Evolutionary conservation across 2,888 invertebrate genomes (phyloP).

Genomic region (Hoplodrina ambigua): DNA sequence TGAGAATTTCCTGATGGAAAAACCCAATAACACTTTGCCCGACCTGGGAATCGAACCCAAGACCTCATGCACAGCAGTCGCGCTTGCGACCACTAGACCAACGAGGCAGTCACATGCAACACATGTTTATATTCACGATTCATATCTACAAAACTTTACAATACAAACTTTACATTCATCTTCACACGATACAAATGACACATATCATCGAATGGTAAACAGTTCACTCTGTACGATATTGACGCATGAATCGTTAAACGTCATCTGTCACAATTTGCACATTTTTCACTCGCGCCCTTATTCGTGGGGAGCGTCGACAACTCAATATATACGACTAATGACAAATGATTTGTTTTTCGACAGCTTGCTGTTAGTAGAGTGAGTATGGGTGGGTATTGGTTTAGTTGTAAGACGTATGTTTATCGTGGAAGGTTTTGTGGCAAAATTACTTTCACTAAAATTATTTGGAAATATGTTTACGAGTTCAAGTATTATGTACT

Average conservation of each 20-base stretch:
- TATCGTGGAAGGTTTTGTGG: background rate
- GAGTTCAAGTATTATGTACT: too few relatives aligned
- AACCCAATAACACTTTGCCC: too few relatives aligned
- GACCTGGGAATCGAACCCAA: too few relatives aligned
- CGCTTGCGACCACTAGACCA: too few relatives aligned
- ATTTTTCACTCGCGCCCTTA: constrained; percentile 70
- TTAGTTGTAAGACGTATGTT: background rate
- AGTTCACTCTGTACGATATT: constrained; percentile 40
- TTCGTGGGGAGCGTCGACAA: constrained; percentile 58
- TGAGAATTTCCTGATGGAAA: too few relatives aligned
- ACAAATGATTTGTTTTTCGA: constrained; percentile 65
- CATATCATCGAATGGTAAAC: constrained; percentile 37
- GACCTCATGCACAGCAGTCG: too few relatives aligned
- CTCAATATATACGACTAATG: constrained; percentile 61
- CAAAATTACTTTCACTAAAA: background rate
- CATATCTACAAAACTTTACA: too few relatives aligned
- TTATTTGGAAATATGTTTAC: too few relatives aligned
- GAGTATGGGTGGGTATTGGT: background rate
- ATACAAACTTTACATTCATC: background rate
- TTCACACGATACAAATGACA: constrained; percentile 38
- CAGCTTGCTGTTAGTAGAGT: constrained; percentile 19
- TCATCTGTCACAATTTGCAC: constrained; percentile 70
- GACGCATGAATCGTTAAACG: constrained; percentile 60
- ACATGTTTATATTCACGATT: too few relatives aligned
- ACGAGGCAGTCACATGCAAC: too few relatives aligned